Base-by-base conservation (phyloP, 2,888 invertebrate species). In the Habroteleia sp. region DNA sequence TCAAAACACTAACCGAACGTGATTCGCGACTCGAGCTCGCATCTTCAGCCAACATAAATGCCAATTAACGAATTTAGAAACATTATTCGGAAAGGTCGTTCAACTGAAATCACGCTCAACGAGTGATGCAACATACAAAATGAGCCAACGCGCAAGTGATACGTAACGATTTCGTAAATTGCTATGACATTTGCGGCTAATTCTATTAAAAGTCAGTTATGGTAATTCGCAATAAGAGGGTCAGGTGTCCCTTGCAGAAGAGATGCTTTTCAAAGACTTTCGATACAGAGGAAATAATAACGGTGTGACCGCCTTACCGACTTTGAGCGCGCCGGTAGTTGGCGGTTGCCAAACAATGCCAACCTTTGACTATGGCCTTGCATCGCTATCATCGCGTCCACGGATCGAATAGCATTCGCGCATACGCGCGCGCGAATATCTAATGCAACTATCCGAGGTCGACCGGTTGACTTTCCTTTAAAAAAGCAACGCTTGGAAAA, bases 341-440 rank as follows among this genome's bases (percentile, higher is more conserved):
- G 11, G 39, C 37, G 20, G 27, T 20, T 29, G n/a, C 20, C 41
- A 13, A 42, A 62, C 68, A 48, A 68, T 58, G 58, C 23, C 31
- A 42, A 60, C 35, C 44, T 52, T 42, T 52, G 42, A 29, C 25
- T 13, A 66, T 79, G 83, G 77, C 83, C 82, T 83, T 83, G 83
- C 62, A 77, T 73, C 68, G 75, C 75, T 82, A 10, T 10, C 13
- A 31, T 20, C 33, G 13, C 13, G 25, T 25, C 25, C n/a, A 23
- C 13, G 33, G 17, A 50, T 35, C 41, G 31, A 44, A 44, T 25
- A 6, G 35, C 35, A n/a, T 23, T 23, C 4, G 2, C 3, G 23
- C 14, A 7, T 33, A 1, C 33, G 33, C n/a, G 8, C 23, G 11
- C 16, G 23, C 10, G 35, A 42, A 10, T 42, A 46, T 60, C 16